Base-by-base conservation (phyloP, 2,888 invertebrate species). In the Bursaphelenchus okinawaensis region DNA sequence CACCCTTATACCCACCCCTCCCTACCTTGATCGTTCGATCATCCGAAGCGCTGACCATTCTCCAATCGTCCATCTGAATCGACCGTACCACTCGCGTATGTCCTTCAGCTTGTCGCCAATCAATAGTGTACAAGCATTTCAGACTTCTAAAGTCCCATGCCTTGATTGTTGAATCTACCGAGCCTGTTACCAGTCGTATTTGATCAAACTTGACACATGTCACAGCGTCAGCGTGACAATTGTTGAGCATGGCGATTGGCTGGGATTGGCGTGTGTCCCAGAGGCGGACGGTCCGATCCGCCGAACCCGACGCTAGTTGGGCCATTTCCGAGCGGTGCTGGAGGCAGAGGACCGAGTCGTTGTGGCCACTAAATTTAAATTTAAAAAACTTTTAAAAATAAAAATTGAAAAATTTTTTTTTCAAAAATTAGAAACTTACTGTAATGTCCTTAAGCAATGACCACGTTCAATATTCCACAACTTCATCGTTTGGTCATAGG, bases 211-310 rank as follows among this genome's bases (percentile, higher is more conserved):
- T 85, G 22, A 86, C 77, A 72, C 86, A 86, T 0, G 86, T 86
- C 2, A 86, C 86, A 4, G 86, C 84, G 73, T 85, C 85, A 55
- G 84, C 83, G 69, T 86, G 86, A 3, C 86, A 86, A 54, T 74
- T 74, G 7, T 79, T 74, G 55, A 86, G 71, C 2, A 85, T 86
- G 73, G 82, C 80, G 51, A 54, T 24, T 12, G 40, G 6, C n/a
- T 40, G 40, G 2, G 40, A 40, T 4, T 40, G 40, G 16, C 40
- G 12, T 40, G 40, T 40, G 40, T 99, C 98, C 98, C 99, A 99
- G 82, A 99, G 90, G 71, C 98, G 87, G 0, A 99, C 93, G 6
- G 96, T 96, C 4, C 91, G 93, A 83, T 99, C 98, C 1, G 98
- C 98, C 6, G 96, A 96, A 23, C 98, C 98, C 86, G 93, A 94